These are phyloP conservation scores for Parambassis ranga DNA, from an alignment of 2,797 vertebrate genomes.

Conservation along the genomic window DNA sequence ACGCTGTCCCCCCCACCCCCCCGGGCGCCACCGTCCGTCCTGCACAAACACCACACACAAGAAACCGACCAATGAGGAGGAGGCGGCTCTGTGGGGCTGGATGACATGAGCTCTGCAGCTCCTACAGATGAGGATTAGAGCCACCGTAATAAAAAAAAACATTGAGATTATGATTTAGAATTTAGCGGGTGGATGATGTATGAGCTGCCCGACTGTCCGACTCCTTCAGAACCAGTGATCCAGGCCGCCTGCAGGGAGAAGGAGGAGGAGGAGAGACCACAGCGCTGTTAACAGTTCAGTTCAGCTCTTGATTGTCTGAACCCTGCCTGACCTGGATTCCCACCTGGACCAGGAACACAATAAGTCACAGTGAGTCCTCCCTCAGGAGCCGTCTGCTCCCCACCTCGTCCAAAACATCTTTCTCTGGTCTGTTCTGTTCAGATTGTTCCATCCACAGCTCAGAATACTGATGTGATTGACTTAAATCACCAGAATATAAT, in stretches of 20 bases:
- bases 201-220: neutral
- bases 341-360: neutral
- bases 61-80: too few relatives aligned
- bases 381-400: neutral
- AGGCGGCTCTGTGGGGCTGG: too few relatives aligned
- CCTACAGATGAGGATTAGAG: too few relatives aligned
- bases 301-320: neutral
- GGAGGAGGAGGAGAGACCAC: neutral
- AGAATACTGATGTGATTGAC: neutral
- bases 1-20: neutral
- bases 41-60: too few relatives aligned
- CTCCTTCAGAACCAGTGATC: constrained; percentile 23
- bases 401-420: neutral
- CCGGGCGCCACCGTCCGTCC: neutral
- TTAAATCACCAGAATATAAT: too few relatives aligned
- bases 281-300: constrained; percentile 2
- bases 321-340: neutral
- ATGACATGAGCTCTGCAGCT: too few relatives aligned
- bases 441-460: neutral
- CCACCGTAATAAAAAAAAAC: too few relatives aligned
- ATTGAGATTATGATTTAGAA: too few relatives aligned
- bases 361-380: neutral
- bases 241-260: neutral
- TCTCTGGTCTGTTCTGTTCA: neutral
- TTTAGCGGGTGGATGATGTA: constrained; percentile 8